Evolutionary conservation across 2,888 invertebrate genomes (phyloP).

Genomic region (Aethes cnicana): DNA sequence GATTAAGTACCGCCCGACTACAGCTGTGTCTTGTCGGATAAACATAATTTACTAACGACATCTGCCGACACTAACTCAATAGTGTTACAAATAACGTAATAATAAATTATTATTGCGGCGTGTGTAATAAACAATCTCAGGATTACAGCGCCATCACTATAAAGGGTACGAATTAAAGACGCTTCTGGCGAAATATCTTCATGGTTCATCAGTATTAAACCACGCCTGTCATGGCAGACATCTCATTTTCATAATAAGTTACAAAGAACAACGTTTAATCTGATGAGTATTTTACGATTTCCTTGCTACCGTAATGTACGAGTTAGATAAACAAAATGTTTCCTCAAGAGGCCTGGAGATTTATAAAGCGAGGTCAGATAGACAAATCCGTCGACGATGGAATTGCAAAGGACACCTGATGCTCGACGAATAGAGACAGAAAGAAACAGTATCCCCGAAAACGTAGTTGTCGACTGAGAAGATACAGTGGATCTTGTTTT

Average conservation of each 20-base stretch:
- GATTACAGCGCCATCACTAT: constrained; percentile 15
- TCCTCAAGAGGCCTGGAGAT: constrained; percentile 46
- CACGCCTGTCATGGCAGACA: constrained; percentile 16
- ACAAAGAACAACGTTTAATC: too few relatives aligned
- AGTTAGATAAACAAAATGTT: constrained; percentile 54
- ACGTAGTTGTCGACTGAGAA: constrained; percentile 14
- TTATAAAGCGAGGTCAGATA: constrained; percentile 67
- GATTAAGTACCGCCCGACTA: constrained; percentile 62
- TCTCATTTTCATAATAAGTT: constrained; percentile 45
- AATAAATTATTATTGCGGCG: constrained; percentile 13
- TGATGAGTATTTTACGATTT: too few relatives aligned
- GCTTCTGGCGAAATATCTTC: constrained; percentile 5
- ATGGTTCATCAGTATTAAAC: constrained; percentile 12
- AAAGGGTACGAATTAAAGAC: neutral
- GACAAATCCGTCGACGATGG: constrained; percentile 73
- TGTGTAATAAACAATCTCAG: constrained; percentile 17
- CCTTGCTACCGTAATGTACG: too few relatives aligned
- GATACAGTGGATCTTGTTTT: constrained; percentile 2
- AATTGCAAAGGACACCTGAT: constrained; percentile 72
- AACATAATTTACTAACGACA: constrained; percentile 73
- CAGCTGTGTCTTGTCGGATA: constrained; percentile 71
- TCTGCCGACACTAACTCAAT: constrained; percentile 66
- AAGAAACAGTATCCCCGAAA: constrained; percentile 54
- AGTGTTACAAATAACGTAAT: constrained; percentile 41
- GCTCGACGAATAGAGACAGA: constrained; percentile 63